Evolutionary conservation across 2,888 invertebrate genomes (phyloP), one percentile per base, ranked within the genome.

Genomic region (Meganola albula): DNA sequence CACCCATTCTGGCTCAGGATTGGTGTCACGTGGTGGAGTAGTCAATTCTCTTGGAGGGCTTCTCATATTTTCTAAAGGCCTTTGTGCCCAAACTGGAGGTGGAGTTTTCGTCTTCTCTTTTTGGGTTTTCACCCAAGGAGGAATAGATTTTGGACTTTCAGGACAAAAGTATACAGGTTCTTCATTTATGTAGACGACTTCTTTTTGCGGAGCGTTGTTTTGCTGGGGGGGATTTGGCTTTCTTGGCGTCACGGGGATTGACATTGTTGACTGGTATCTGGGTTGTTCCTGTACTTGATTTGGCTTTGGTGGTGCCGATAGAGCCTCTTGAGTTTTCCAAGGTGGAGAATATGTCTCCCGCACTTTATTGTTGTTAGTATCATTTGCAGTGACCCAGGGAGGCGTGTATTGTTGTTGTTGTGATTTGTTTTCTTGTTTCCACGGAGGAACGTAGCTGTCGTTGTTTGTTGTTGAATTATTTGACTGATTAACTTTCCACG

Each of bases 61-160:
- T 52, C 66, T 76, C 10, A 77, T 74, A 7, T 63, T 68, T 30
- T 86, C 87, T 14, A 82, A 55, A 4, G 82, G 79, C 36, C 67
- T 69, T 42, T 82, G 83, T 40, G 72, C 70, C 87, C 87, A 87
- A 8, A 54, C 72, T 4, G 87, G 86, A 3, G 86, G 87, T 12
- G 85, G 85, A 21, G 85, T 85, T 52, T 83, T 84, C 1, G 86
- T 84, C 50, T 80, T 85, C 53, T 86, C 84, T 38, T 84, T 84
- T 40, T 84, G 84, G 10, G 82, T 69, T 50, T 79, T 82, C 1
- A 83, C 85, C 78, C 79, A 87, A 1, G 84, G 75, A 23, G 87
- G 80, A 35, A 84, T 68, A 8, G 79, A 66, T 38, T 84, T 79
- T 1, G 85, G 82, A 48, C 83, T 86, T 3, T 82, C 86, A 1